Base-by-base conservation (phyloP, 2,797 vertebrate species). In the Odontamblyopus lacepedii region DNA sequence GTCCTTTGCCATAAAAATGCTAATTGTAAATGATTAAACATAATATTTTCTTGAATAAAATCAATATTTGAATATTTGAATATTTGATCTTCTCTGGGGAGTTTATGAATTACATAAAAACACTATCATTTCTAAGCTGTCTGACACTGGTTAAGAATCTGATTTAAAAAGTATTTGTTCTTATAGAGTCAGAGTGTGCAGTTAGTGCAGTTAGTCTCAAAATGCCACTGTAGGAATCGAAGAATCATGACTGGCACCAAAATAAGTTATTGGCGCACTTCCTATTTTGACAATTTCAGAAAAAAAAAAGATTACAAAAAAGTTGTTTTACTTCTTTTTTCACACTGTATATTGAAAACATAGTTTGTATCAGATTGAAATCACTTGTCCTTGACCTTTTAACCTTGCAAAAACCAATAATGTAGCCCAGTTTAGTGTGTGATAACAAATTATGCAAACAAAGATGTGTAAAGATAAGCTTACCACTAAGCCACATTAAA, bases 391-490 rank as follows among this genome's bases (percentile, higher is more conserved):
- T 0, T 41, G n/a, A 4, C 12, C 4, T 53, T 56, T 61, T 7
- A 70, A 32, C 27, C 27, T 62, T 38, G 18, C 9, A 26, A 6
- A 53, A 29, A 18, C 66, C 35, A 73, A 44, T 30, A 27, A 27
- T 1, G 44, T 13, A 15, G 44, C 62, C 69, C 23, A n/a, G 53
- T 60, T 41, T 56, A 63, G 15, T 0, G 9, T 30, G 41, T 59
- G 56, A 69, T 74, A 71, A 59, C 30, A 65, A 44, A 62, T 65
- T 19, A 55, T 62, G 29, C 67, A 71, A 70, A 76, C 76, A 77
- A 35, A 67, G 18, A 76, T 44, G 23, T 61, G 32, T 41, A 32
- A 32, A 68, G 72, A 76, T 76, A 78, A 78, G 41, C 4, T 30
- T 53, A 57, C 5, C 68, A 69, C 61, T 79, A 71, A 71, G 69